Conservation (phyloP, 2,888 invertebrate genomes). For the Tiliacea citrago region DNA sequence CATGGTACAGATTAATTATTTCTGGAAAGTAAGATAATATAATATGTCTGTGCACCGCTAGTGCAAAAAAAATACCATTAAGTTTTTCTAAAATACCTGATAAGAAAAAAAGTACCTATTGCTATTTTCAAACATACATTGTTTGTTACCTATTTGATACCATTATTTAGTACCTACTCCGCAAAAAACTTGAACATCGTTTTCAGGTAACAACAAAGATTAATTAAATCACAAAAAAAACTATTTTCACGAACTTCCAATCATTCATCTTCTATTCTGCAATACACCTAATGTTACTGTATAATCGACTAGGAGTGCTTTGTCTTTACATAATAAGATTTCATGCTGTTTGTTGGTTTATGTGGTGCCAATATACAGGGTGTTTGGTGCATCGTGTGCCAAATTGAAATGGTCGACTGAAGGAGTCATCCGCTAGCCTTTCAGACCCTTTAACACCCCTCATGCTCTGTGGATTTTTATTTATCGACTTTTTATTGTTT, state of each 20-base stretch:
- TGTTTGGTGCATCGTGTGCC: too few species aligned
- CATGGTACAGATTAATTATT: too few species aligned
- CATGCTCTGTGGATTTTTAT: too few species aligned
- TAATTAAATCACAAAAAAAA: constrained; percentile 11
- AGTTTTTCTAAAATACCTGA: not conserved
- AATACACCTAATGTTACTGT: not conserved
- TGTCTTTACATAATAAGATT: constrained; percentile 19
- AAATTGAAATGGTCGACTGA: too few species aligned
- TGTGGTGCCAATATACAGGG: constrained; percentile 19
- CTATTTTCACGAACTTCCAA: not conserved
- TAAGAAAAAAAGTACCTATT: too few species aligned
- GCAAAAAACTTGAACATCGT: not conserved
- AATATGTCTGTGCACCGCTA: not conserved
- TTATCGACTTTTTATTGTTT: too few species aligned
- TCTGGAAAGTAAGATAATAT: too few species aligned
- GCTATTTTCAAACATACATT: too few species aligned
- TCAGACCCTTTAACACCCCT: too few species aligned
- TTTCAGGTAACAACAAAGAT: constrained; percentile 9
- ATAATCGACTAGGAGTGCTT: constrained; percentile 26
- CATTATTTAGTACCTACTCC: not conserved
- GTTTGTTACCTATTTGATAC: too few species aligned
- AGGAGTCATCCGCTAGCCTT: too few species aligned
- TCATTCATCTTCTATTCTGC: constrained; percentile 19
- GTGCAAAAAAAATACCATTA: not conserved
- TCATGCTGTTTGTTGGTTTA: constrained; percentile 6